Evolutionary conservation across 2,113 vertebrate genomes (phyloP).

Genomic region (Pachypanchax playfairii): DNA sequence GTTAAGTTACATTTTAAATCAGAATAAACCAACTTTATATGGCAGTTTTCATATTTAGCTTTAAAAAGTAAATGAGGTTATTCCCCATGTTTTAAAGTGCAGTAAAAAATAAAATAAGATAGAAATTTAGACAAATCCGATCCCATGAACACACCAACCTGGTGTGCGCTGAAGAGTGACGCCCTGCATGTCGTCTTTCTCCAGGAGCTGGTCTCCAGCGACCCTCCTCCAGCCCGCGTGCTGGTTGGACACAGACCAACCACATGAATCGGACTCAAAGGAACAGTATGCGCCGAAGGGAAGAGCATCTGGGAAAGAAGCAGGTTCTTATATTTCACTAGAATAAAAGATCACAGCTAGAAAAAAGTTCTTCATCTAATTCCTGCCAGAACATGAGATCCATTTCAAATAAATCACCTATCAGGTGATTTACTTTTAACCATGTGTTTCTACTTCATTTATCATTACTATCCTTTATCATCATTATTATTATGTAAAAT

Average conservation of each 20-base stretch:
- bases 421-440: too few relatives aligned
- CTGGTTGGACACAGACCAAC: constrained; percentile 81
- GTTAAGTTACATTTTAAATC: constrained; percentile 12
- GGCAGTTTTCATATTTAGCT: background rate
- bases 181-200: constrained; percentile 67
- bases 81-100: background rate
- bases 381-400: too few relatives aligned
- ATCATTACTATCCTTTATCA: too few relatives aligned
- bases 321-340: constrained; percentile 7
- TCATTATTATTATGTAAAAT: too few relatives aligned
- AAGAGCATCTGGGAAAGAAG: constrained; percentile 72
- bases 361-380: background rate
- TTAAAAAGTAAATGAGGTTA: background rate
- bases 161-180: constrained; percentile 77
- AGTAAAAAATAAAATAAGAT: background rate
- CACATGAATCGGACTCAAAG: constrained; percentile 84
- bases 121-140: background rate
- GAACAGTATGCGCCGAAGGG: constrained; percentile 85
- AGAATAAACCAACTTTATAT: background rate
- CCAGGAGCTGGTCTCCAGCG: constrained; percentile 64
- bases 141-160: constrained; percentile 72
- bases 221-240: constrained; percentile 77
- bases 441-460: too few relatives aligned
- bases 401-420: too few relatives aligned
- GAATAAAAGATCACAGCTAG: constrained; percentile 16